Conservation (phyloP, 2,797 vertebrate species). For the Alcedo quadribrachys region DNA sequence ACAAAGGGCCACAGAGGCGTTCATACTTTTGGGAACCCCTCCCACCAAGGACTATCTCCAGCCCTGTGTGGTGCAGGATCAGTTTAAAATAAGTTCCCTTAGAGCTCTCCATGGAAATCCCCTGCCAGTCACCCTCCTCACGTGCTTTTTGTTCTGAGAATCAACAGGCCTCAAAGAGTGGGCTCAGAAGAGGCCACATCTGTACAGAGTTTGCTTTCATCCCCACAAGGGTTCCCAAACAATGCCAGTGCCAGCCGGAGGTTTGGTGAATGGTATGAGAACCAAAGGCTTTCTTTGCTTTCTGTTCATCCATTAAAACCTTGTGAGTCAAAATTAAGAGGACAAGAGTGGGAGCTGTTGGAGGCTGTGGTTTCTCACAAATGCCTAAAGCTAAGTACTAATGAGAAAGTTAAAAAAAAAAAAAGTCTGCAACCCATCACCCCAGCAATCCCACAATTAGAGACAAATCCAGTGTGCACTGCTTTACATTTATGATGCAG, state of each 20-base stretch:
- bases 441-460: constrained; percentile 37
- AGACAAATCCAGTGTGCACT: background rate
- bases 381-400: constrained; percentile 50
- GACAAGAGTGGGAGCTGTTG: constrained; percentile 37
- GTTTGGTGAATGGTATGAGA: constrained; percentile 60
- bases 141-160: constrained; percentile 55
- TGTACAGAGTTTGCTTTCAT: constrained; percentile 66
- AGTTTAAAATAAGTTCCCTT: constrained; percentile 40
- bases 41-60: background rate
- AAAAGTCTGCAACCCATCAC: constrained; percentile 37
- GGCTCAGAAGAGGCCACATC: constrained; percentile 61
- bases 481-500: constrained; percentile 45
- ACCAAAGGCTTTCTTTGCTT: constrained; percentile 63
- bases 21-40: background rate
- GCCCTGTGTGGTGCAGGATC: background rate
- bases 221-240: constrained; percentile 56
- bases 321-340: constrained; percentile 56
- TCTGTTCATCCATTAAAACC: constrained; percentile 64
- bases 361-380: constrained; percentile 59
- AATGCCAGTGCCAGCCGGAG: constrained; percentile 51
- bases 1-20: background rate
- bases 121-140: constrained; percentile 39
- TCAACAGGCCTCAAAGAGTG: constrained; percentile 36
- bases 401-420: constrained; percentile 42
- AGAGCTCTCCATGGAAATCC: background rate